Base-by-base conservation (phyloP, 2,797 vertebrate species). In the Syncerus caffer region DNA sequence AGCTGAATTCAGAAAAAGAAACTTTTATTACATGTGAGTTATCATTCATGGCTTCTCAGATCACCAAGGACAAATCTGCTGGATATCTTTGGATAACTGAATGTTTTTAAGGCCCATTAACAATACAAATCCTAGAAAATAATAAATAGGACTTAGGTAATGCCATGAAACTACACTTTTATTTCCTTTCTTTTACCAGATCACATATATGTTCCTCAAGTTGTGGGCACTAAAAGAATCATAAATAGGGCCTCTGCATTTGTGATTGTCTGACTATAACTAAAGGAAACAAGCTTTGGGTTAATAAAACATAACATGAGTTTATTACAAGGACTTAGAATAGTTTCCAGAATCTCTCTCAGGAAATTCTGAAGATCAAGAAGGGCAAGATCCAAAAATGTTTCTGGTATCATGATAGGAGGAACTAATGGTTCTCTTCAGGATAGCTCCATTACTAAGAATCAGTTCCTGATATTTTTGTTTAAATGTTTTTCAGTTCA, bases 1-100 rank as follows among this genome's bases (percentile, higher is more conserved):
- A 89, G 89, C 25, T 93, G 53, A 97, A 97, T 10, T 92, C 71
- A 97, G 93, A 98, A 93, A 98, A 90, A 34, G 85, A 92, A 90
- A 95, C 29, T 82, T 97, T 97, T 97, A 60, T 88, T 91, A 4
- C 31, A 60, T 38, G n/a, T 84, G 80, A 95, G 7, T 84, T 13
- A 0, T 62, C 11, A 82, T 92, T 97, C 95, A 80, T 78, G 12
- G 6, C 10, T 93, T 50, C 57, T 97, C 62, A 96, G 87, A 95
- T 27, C 3, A 53, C 6, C 51, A 92, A 80, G 87, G 34, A 19
- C 82, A 90, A 79, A 51, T 92, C 17, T 74, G 6, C 5, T 67
- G 25, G 50, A 87, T 7, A 78, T 1, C 1, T 84, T 85, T 71
- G 78, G 7, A 50, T 76, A 93, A 90, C 23, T 82, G 27, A 64